Conservation (phyloP, 2,888 invertebrate genomes). For the Microchrysa polita region DNA sequence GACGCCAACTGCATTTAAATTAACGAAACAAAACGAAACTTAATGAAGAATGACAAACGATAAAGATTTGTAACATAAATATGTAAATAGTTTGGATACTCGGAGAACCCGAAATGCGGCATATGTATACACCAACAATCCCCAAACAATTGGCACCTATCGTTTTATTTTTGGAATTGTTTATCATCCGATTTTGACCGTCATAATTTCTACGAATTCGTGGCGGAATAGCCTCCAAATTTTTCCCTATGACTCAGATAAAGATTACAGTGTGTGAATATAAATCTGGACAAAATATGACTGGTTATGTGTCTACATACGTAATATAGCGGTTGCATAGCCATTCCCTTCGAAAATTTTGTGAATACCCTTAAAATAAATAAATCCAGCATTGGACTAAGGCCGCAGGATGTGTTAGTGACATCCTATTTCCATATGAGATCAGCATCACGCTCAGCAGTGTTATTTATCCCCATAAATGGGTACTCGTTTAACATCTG, state of each 20-base stretch:
- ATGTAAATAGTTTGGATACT: no score
- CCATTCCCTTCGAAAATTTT: no score
- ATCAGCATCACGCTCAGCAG: no score
- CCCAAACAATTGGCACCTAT: conserved; percentile 1
- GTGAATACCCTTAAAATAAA: no score
- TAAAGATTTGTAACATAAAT: neutral
- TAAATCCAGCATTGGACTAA: no score
- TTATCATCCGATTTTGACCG: conserved; percentile 1
- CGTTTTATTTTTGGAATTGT: conserved; percentile 18
- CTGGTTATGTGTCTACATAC: neutral
- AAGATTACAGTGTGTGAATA: neutral
- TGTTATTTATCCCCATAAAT: no score
- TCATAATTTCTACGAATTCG: conserved; percentile 20
- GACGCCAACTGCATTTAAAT: neutral
- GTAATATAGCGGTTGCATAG: no score
- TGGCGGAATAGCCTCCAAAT: conserved; percentile 19
- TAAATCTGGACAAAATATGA: neutral
- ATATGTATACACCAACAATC: neutral
- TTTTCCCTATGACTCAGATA: conserved; percentile 26
- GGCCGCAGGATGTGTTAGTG: no score
- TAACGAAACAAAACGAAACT: neutral
- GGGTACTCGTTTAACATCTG: no score
- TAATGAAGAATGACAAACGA: neutral
- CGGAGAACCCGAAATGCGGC: no score
- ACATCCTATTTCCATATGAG: no score